Evolutionary conservation across 2,797 vertebrate species (phyloP).

Genomic region (Scarus forsteni): DNA sequence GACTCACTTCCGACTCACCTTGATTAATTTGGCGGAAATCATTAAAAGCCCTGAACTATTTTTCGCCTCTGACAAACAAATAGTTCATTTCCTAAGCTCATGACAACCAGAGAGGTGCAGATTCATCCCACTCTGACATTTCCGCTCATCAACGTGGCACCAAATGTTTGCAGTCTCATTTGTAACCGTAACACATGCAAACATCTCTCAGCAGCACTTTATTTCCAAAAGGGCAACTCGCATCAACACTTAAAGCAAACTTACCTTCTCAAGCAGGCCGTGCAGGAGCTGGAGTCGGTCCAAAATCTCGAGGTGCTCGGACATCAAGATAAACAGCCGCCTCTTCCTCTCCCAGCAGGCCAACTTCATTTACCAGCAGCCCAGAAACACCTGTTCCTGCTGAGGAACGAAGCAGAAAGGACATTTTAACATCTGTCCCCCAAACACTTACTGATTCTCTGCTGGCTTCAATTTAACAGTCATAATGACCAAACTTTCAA

Average conservation of each 20-base stretch:
- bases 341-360: conserved; percentile 31
- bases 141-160: conserved; percentile 39
- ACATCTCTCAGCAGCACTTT: conserved; percentile 12
- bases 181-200: conserved; percentile 26
- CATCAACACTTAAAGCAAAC: conserved; percentile 23
- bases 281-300: conserved; percentile 17
- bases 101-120: conserved; percentile 1
- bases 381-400: conserved; percentile 56
- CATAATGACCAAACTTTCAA: conserved; percentile 33
- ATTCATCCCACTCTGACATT: conserved; percentile 39
- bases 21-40: conserved; percentile 65
- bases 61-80: conserved; percentile 59
- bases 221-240: conserved; percentile 12
- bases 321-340: conserved; percentile 31
- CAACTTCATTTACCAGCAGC: conserved; percentile 35
- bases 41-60: conserved; percentile 44
- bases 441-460: conserved; percentile 4
- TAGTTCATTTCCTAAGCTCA: conserved; percentile 53
- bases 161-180: conserved; percentile 12
- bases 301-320: conserved; percentile 28
- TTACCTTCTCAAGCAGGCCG: conserved; percentile 1
- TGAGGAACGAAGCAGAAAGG: conserved; percentile 36
- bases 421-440: conserved; percentile 62
- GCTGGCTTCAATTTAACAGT: conserved; percentile 18
- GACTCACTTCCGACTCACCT: conserved; percentile 67